Evolutionary conservation across 2,797 vertebrate species (phyloP), one percentile per base, ranked within the genome.

Genomic region (Balearica regulorum): DNA sequence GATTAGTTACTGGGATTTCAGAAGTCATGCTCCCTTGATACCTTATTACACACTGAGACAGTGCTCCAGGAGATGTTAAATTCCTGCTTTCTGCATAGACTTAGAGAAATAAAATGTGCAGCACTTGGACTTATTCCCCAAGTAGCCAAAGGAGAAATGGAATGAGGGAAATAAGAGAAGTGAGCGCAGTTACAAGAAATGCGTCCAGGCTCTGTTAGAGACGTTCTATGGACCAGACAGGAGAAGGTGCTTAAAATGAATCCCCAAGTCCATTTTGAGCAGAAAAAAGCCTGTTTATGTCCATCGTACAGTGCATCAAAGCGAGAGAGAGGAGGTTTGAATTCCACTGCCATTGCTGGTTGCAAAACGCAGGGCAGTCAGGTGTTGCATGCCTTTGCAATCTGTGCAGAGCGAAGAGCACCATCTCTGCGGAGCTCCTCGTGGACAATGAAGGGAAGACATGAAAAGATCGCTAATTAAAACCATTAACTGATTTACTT

Each of bases 401-500:
- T 14, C 31, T 26, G n/a, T 25, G 55, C 48, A 48, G 80, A 70
- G 49, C 31, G 24, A 70, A 75, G 25, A 73, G 51, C 65, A 19
- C 7, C 4, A 1, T 46, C 49, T 64, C 46, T 31, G 87, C 80
- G 43, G 66, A 83, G 43, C 70, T 69, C n/a, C 62, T 62, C 1
- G 1, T 37, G 62, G 87, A 71, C 71, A 43, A 22, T 1, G 31
- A 83, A 49, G 71, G 29, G 49, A 71, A 65, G 72, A 90, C 69
- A 78, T 48, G 77, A 72, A 82, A 88, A 72, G 62, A 55, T 43
- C 65, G 61, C 58, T 96, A 96, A 96, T 96, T 82, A 95, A 89
- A 91, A 43, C 49, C 51, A 51, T 91, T 88, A 88, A 88, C 61
- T 54, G 77, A 75, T 83, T 90, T 65, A 33, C 35, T 90, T 91